Base-by-base conservation (phyloP, 2,888 invertebrate species). In the Zaprionus bogoriensis region DNA sequence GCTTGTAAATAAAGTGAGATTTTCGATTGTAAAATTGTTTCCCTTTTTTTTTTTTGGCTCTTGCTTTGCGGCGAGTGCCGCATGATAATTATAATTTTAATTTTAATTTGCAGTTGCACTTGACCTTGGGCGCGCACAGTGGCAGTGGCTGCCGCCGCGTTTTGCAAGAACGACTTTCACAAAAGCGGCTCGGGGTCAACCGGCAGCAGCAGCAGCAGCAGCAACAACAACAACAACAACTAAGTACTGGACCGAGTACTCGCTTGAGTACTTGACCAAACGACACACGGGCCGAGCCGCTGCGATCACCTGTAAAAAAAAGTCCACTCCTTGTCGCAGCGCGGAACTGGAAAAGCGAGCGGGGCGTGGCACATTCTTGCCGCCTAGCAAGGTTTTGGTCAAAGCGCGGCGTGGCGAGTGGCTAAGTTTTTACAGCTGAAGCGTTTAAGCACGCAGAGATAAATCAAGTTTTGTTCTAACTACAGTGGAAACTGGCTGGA, bases 101-200 rank as follows among this genome's bases (percentile, higher is more conserved):
- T 60, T 74, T 65, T 79, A 84, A 84, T 84, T 84, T 76, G 76
- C 80, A 81, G 83, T 74, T 88, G 87, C 86, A 83, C 88, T 88
- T 87, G 87, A 87, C 87, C 87, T 88, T 87, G 72, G 65, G 41
- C 45, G 57, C 12, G 32, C 32, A 9, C 32, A 36, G 47, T 45
- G 55, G 48, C 64, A 44, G 52, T 59, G 41, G 55, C 67, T 62
- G 68, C 62, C 62, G 81, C 62, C 81, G 41, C 38, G 84, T 82
- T 82, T 72, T 69, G 83, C 74, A 77, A 74, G 82, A 87, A 86
- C 87, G 74, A 87, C 87, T 87, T 87, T 87, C 88, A 87, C 81
- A 85, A 87, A 86, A 58, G 58, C 62, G 45, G 41, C 64, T 62
- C 66, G 60, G 68, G 67, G 64, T 73, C 68, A 74, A 72, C 59